Conservation (phyloP, 2,113 vertebrate genomes). For the Vidua chalybeata region DNA sequence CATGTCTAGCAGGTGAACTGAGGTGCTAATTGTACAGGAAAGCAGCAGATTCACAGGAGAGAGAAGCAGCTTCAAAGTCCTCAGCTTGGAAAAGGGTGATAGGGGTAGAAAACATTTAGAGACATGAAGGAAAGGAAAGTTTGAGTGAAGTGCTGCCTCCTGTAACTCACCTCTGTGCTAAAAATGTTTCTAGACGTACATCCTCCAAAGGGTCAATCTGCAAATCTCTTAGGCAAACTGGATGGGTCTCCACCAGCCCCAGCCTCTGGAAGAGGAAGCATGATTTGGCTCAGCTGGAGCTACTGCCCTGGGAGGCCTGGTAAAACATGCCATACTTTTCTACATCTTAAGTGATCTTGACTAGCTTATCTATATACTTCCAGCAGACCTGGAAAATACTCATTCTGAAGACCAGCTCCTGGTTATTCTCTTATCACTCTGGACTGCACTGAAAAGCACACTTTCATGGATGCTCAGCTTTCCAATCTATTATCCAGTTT, state of each 20-base stretch:
- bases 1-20: not conserved
- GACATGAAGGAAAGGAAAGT: not conserved
- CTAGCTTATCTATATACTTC: not conserved
- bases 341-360: not conserved
- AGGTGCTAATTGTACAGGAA: not conserved
- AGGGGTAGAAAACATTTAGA: not conserved
- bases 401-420: not conserved
- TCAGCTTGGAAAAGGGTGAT: not conserved
- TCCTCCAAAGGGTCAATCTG: not conserved
- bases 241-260: not conserved
- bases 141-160: not conserved
- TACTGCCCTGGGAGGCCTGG: not conserved
- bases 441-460: not conserved
- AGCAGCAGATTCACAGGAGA: not conserved
- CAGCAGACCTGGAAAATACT: not conserved
- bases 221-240: not conserved
- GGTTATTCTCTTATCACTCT: not conserved
- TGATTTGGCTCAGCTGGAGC: not conserved
- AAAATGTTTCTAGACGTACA: not conserved
- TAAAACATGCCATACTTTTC: not conserved
- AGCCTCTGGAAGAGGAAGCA: not conserved
- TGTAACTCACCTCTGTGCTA: not conserved
- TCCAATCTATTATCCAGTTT: not conserved
- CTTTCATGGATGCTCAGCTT: rapidly evolving
- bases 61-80: not conserved